A percentile compares a stretch with the other conserved stretches of the same genome.
These are phyloP conservation scores for Lucilia cuprina DNA, from an alignment of 1,140 invertebrate genomes.

Conservation along the genomic window DNA sequence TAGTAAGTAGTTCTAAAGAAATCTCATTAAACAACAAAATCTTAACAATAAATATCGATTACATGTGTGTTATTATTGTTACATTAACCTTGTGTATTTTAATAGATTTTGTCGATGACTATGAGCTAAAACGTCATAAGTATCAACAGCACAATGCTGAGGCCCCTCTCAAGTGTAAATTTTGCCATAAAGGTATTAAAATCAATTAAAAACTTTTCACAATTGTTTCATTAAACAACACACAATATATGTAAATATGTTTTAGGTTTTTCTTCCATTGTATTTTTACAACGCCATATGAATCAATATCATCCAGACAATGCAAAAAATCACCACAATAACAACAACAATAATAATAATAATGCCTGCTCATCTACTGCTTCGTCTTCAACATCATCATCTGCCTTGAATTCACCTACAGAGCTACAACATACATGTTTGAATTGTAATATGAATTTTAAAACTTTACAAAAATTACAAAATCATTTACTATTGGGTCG, in stretches of 20 bases:
- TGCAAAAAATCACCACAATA: not conserved
- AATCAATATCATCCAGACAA: conserved; percentile 35
- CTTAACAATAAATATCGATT: not conserved
- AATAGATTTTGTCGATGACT: conserved; percentile 30
- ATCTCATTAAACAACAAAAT: not conserved
- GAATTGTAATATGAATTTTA: conserved; percentile 35
- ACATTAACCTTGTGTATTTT: not conserved
- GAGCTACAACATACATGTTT: conserved; percentile 17
- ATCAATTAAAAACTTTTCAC: not conserved
- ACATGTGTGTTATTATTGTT: conserved; percentile 13
- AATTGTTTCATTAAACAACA: not conserved
- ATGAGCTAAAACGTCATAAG: conserved; percentile 36
- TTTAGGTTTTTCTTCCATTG: conserved; percentile 28
- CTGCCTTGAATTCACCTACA: not conserved
- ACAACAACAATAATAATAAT: conserved; percentile 24
- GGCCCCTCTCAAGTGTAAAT: conserved; percentile 27
- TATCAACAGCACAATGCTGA: conserved; percentile 36
- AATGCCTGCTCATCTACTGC: not conserved
- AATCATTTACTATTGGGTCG: conserved; percentile 21
- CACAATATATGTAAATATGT: not conserved
- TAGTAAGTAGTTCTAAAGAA: conserved; percentile 2
- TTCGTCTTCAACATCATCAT: not conserved
- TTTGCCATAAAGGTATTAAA: conserved; percentile 35
- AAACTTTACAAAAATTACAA: conserved; percentile 22
- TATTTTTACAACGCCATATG: conserved; percentile 36